These are phyloP conservation scores for Ectemnius lituratus DNA, from an alignment of 2,888 invertebrate genomes.

Conservation along the genomic window DNA sequence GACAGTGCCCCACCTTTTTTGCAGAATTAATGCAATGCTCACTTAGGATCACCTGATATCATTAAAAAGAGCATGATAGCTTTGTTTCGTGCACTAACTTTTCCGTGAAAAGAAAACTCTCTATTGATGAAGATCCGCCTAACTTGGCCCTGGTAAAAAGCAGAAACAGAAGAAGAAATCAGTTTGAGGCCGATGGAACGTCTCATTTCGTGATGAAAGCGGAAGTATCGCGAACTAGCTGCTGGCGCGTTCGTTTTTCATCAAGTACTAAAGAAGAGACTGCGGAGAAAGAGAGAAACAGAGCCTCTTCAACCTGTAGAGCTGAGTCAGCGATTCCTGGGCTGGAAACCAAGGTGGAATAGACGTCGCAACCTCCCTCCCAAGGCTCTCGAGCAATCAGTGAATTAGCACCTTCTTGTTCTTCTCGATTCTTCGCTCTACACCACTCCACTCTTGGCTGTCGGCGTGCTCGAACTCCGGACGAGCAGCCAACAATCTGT, in stretches of 20 bases:
- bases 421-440: slow-evolving; percentile 23
- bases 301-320: slow-evolving; percentile 41
- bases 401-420: slow-evolving; percentile 67
- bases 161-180: background rate
- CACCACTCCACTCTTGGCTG: background rate
- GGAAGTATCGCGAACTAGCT: background rate
- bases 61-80: no score
- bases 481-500: background rate
- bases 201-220: background rate
- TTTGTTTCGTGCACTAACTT: background rate
- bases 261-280: slow-evolving; percentile 18
- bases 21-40: no score
- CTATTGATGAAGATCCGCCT: background rate
- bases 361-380: slow-evolving; percentile 38
- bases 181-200: no score
- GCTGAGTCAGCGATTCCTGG: slow-evolving; percentile 50
- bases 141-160: background rate
- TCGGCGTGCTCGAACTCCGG: background rate
- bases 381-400: slow-evolving; percentile 55
- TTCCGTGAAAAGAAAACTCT: background rate
- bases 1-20: no score
- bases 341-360: slow-evolving; percentile 41
- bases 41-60: no score
- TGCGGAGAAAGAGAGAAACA: slow-evolving; percentile 12
- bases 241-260: slow-evolving; percentile 39